A percentile compares a stretch with the other conserved stretches of the same genome.
These are phyloP conservation scores for Galerucella calmariensis DNA, from an alignment of 2,888 invertebrate species.

Conservation along the genomic window DNA sequence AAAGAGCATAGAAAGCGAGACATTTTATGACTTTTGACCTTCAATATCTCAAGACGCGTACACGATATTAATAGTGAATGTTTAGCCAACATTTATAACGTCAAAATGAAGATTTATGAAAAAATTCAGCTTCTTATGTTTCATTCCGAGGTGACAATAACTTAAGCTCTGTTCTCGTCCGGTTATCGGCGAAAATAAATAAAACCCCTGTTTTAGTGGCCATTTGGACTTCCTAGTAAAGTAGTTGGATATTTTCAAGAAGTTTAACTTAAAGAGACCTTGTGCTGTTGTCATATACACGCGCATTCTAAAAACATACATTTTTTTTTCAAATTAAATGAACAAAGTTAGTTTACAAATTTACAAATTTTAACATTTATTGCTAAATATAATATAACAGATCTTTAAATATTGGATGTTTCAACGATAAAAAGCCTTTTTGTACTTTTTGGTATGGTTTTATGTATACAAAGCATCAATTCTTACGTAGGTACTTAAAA, in stretches of 20 bases:
- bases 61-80: too few relatives aligned
- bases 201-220: slow-evolving; percentile 9
- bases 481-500: too few relatives aligned
- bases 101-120: too few relatives aligned
- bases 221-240: slow-evolving; percentile 18
- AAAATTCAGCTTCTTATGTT: neutral
- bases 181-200: neutral
- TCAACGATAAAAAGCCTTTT: neutral
- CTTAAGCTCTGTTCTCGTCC: too few relatives aligned
- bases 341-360: slow-evolving; percentile 22
- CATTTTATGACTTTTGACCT: too few relatives aligned
- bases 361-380: slow-evolving; percentile 36
- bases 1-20: neutral
- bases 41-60: too few relatives aligned
- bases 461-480: too few relatives aligned
- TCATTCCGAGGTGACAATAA: neutral
- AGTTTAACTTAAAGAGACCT: slow-evolving; percentile 23
- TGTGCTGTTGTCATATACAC: slow-evolving; percentile 27
- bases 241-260: slow-evolving; percentile 8
- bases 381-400: slow-evolving; percentile 25
- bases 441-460: neutral
- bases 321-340: slow-evolving; percentile 1
- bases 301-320: slow-evolving; percentile 27
- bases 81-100: too few relatives aligned
- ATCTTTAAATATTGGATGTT: slow-evolving; percentile 2